phyloP scores from a whole-genome alignment of 2,888 invertebrate genomes.

The Drosophila basisetae region DNA sequence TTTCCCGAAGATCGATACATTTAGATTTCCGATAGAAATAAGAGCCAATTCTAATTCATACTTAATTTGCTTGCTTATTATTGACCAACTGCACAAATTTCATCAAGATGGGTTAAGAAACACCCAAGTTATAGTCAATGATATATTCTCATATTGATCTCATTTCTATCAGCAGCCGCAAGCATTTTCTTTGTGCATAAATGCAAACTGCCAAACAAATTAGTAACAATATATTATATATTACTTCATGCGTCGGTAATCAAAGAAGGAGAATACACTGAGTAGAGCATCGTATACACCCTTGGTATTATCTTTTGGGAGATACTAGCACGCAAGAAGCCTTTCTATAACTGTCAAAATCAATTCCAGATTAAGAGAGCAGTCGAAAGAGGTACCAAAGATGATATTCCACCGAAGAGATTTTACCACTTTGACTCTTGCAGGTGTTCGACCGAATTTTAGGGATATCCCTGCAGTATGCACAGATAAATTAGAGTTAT shows the following conservation, averaged over 20 bases:
- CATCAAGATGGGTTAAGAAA: too few relatives aligned
- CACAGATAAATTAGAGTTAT: neutral
- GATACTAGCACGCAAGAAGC: slow-evolving; percentile 2
- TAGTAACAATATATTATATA: too few relatives aligned
- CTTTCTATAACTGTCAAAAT: slow-evolving; percentile 3
- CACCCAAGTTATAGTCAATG: too few relatives aligned
- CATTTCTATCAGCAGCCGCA: neutral
- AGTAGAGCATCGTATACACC: slow-evolving; percentile 5
- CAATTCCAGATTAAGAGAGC: too few relatives aligned
- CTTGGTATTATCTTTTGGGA: slow-evolving; percentile 25
- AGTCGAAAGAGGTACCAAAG: neutral
- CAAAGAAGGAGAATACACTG: neutral
- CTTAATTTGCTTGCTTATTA: too few relatives aligned
- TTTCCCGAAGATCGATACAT: too few relatives aligned
- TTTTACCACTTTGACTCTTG: neutral
- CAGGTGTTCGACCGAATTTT: neutral
- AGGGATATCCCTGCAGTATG: neutral
- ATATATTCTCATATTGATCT: neutral
- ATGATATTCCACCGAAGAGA: too few relatives aligned
- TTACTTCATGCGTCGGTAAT: neutral
- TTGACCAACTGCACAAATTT: too few relatives aligned
- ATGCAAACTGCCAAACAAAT: neutral
- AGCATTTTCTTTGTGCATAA: neutral
- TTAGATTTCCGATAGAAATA: too few relatives aligned
- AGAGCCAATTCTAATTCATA: too few relatives aligned